Evolutionary conservation across 2,888 invertebrate species (phyloP).

Genomic region (Drosophila kambysellisi): DNA sequence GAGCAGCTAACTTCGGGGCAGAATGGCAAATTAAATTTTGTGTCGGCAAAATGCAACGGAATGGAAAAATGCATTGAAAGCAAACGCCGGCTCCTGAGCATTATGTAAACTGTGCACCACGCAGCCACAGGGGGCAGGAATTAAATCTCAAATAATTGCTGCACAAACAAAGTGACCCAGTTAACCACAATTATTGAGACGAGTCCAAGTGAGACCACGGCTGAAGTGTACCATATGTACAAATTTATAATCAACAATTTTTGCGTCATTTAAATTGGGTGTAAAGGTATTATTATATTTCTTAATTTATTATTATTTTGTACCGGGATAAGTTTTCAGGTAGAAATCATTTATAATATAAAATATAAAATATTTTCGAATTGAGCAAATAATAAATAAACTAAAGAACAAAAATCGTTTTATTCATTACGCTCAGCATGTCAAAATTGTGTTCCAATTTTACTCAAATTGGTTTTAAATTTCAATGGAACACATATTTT

Average conservation of each 20-base stretch:
- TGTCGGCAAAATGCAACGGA: conserved; percentile 68
- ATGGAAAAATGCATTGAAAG: conserved; percentile 69
- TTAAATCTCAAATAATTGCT: conserved; percentile 66
- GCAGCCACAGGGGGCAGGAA: conserved; percentile 47
- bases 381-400: background rate
- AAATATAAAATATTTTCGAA: background rate
- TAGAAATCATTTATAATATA: background rate
- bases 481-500: conserved; percentile 7
- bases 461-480: background rate
- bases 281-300: background rate
- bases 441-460: background rate
- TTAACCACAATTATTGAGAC: conserved; percentile 57
- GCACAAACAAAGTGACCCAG: conserved; percentile 50
- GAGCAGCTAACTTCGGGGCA: conserved; percentile 59
- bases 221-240: background rate
- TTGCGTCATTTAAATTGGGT: background rate
- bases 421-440: background rate
- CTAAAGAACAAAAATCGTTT: background rate
- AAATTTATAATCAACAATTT: background rate
- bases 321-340: background rate
- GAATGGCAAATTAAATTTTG: conserved; percentile 75
- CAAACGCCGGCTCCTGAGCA: conserved; percentile 34
- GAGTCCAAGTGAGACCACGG: conserved; percentile 3
- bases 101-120: conserved; percentile 29
- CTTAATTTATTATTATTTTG: background rate